Evolutionary conservation across 2,888 invertebrate species (phyloP).

Genomic region (Plagiodera versicolora): DNA sequence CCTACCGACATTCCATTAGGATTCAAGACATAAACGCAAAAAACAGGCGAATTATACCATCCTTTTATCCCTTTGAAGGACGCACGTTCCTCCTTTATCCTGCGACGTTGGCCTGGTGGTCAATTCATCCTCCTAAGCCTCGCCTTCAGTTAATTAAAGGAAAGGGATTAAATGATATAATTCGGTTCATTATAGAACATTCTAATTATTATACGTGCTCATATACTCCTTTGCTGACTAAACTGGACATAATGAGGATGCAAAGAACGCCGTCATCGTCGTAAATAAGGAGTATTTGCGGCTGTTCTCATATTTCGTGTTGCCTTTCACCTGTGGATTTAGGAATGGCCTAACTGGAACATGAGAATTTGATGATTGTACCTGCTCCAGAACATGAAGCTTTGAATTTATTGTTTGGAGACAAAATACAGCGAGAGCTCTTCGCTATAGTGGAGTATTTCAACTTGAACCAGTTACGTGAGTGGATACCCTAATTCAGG

Average conservation of each 20-base stretch:
- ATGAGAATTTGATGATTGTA: too few relatives aligned
- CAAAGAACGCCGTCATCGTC: background rate
- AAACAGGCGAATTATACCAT: conserved; percentile 32
- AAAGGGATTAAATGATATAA: conserved; percentile 37
- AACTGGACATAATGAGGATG: background rate
- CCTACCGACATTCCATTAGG: conserved; percentile 20
- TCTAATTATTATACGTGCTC: conserved; percentile 32
- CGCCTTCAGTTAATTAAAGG: conserved; percentile 36
- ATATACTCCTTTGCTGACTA: background rate
- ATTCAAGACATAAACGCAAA: conserved; percentile 31
- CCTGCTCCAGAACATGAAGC: too few relatives aligned
- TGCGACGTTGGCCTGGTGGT: conserved; percentile 29
- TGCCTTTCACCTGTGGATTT: background rate
- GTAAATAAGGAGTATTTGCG: background rate
- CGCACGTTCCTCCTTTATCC: conserved; percentile 23
- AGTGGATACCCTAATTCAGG: too few relatives aligned
- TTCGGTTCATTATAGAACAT: conserved; percentile 32
- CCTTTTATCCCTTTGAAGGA: conserved; percentile 33
- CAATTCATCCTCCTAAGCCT: conserved; percentile 33
- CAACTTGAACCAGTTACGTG: background rate
- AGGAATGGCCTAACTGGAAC: background rate
- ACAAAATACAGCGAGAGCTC: too few relatives aligned
- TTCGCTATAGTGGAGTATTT: too few relatives aligned
- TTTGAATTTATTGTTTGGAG: too few relatives aligned
- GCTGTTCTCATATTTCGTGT: background rate